Evolutionary conservation across 2,113 vertebrate species (phyloP).

Genomic region (Falco punctatus): DNA sequence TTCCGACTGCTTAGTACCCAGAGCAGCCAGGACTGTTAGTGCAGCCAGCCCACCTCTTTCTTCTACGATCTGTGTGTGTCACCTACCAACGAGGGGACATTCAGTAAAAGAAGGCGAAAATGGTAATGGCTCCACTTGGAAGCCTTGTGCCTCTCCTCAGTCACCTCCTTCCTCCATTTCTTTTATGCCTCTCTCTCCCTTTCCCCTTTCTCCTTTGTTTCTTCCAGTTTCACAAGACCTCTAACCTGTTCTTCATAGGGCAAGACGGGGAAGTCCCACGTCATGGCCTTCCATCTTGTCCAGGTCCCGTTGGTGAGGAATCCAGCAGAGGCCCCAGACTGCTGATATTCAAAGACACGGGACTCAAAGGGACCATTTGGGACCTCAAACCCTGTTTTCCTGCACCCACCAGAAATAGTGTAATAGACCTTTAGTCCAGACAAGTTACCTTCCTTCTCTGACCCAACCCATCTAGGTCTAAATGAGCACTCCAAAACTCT

Average conservation of each 20-base stretch:
- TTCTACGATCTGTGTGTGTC: neutral
- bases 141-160: neutral
- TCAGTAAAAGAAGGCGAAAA: neutral
- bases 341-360: neutral
- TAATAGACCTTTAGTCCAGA: neutral
- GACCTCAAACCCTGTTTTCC: neutral
- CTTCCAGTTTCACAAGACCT: neutral
- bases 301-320: neutral
- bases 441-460: neutral
- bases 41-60: neutral
- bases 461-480: neutral
- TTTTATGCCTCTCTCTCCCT: neutral
- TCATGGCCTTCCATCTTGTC: neutral
- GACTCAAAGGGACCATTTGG: neutral
- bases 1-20: neutral
- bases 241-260: neutral
- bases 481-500: neutral
- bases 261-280: neutral
- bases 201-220: neutral
- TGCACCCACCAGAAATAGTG: neutral
- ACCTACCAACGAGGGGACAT: neutral
- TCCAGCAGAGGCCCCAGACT: neutral
- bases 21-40: neutral
- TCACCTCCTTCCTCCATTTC: neutral
- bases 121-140: neutral